phyloP scores from a whole-genome alignment of 2,888 invertebrate genomes.

The Xiphydria camelus region DNA sequence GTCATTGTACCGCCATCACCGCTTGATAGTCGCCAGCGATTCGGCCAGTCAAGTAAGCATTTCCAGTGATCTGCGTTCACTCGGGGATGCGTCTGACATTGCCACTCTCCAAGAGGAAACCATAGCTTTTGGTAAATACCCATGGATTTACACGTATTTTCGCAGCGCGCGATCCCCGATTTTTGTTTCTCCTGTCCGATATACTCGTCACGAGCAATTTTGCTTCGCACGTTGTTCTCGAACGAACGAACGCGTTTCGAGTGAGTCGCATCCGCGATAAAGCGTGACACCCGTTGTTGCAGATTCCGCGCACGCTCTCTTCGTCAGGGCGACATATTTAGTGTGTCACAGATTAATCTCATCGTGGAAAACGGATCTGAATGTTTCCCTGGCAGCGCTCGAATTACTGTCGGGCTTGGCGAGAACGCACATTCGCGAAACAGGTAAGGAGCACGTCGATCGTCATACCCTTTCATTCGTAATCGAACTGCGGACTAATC shows the following conservation, averaged over 20 bases:
- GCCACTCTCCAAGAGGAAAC: slow-evolving; percentile 56
- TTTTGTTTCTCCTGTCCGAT: neutral
- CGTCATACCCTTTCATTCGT: slow-evolving; percentile 12
- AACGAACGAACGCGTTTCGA: too few species aligned
- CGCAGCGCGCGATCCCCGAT: neutral
- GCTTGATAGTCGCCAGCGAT: slow-evolving; percentile 57
- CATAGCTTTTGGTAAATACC: slow-evolving; percentile 55
- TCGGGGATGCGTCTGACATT: slow-evolving; percentile 55
- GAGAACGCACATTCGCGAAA: slow-evolving; percentile 83
- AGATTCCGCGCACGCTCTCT: slow-evolving; percentile 87
- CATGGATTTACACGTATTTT: slow-evolving; percentile 17
- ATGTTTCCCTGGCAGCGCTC: slow-evolving; percentile 89
- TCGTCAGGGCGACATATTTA: slow-evolving; percentile 89
- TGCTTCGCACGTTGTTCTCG: too few species aligned
- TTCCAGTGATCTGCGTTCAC: slow-evolving; percentile 57
- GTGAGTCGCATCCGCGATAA: too few species aligned
- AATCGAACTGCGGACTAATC: slow-evolving; percentile 7
- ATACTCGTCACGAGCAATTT: too few species aligned
- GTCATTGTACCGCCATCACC: slow-evolving; percentile 46
- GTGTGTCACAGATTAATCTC: slow-evolving; percentile 94
- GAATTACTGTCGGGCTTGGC: slow-evolving; percentile 90
- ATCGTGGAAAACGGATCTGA: slow-evolving; percentile 94
- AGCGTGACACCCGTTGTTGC: slow-evolving; percentile 30
- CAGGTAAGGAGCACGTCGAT: slow-evolving; percentile 71
- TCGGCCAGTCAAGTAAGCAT: slow-evolving; percentile 58